Conservation (phyloP, 2,113 vertebrate genomes). For the Colossoma macropomum region DNA sequence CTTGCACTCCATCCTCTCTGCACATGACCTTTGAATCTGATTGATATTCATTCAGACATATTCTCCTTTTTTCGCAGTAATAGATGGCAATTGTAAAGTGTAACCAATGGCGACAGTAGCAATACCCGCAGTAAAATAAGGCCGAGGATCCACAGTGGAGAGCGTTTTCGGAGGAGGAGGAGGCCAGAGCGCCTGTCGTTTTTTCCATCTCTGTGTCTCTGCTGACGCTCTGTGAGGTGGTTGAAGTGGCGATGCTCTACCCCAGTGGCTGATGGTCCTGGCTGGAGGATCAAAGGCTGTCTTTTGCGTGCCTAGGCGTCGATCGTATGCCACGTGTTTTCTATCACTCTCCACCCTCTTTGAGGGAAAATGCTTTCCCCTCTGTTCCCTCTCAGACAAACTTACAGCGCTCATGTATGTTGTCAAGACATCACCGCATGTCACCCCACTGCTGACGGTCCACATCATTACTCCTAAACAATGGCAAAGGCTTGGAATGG, state of each 20-base stretch:
- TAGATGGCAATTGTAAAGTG: slow-evolving; percentile 13
- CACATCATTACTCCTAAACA: slow-evolving; percentile 38
- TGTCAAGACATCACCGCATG: slow-evolving; percentile 33
- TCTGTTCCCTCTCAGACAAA: slow-evolving; percentile 57
- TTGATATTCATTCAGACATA: slow-evolving; percentile 17
- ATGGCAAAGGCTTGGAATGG: slow-evolving; percentile 13
- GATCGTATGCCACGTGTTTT: slow-evolving; percentile 68
- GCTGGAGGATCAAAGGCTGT: slow-evolving; percentile 57
- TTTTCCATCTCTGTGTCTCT: slow-evolving; percentile 35
- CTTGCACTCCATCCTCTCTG: not conserved
- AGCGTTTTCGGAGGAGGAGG: not conserved
- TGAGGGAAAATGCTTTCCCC: slow-evolving; percentile 66
- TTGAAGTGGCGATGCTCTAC: slow-evolving; percentile 17
- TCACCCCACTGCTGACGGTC: slow-evolving; percentile 32
- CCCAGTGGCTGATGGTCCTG: slow-evolving; percentile 58
- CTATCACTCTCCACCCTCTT: slow-evolving; percentile 68
- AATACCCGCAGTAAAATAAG: slow-evolving; percentile 33
- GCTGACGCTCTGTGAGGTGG: slow-evolving; percentile 31
- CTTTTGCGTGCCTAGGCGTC: slow-evolving; percentile 35
- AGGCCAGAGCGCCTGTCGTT: slow-evolving; percentile 11
- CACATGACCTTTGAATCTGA: slow-evolving; percentile 4
- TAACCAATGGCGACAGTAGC: slow-evolving; percentile 20
- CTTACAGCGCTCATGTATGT: slow-evolving; percentile 35
- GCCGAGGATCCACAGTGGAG: slow-evolving; percentile 5
- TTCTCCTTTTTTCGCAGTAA: slow-evolving; percentile 29